Evolutionary conservation across 1,140 invertebrate genomes (phyloP), one percentile per base, ranked within the genome.

Genomic region (Aricia agestis): DNA sequence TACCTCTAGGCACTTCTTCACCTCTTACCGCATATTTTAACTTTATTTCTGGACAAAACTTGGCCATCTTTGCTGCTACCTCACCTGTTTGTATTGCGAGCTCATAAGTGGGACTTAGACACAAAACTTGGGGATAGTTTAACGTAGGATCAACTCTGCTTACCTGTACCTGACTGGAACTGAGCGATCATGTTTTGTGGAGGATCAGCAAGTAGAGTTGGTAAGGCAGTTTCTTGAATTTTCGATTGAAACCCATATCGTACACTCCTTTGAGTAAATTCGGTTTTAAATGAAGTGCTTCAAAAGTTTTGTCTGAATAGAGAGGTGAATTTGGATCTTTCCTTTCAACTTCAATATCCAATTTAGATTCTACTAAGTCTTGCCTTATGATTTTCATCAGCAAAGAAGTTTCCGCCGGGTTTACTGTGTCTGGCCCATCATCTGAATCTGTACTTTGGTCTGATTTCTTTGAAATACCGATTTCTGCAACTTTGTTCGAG

Each of bases 151-250:
- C 96, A 0, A 99, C 97, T 82, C 98, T 93, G 82, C 96, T 98
- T 99, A 63, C 99, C 99, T 73, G 99, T 99, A 67, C 99, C 99
- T 74, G 98, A 99, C 83, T 99, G 99, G 70, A 98, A 99, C 90
- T 99, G 99, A 4, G 99, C 99, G 80, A 99, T 99, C 95, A 99
- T 97, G 92, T 99, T 99, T 86, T 97, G 95, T 57, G 98, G 98
- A 9, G 98, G 98, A 93, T 99, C 96, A 65, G 97, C 97, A 17
- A 99, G 91, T 18, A 99, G 92, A 59, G 97, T 96, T 15, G 99
- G 98, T 72, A 99, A 92, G 11, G 98, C 98, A 59, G 97, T 97
- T 94, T 99, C 98, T 93, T 99, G 93, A 83, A 99, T 99, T 94
- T 99, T 99, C 2, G 98, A 99, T 98, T 98, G 80, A 99, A 99